Conservation (phyloP, 2,113 vertebrate species). For the Verasper variegatus region DNA sequence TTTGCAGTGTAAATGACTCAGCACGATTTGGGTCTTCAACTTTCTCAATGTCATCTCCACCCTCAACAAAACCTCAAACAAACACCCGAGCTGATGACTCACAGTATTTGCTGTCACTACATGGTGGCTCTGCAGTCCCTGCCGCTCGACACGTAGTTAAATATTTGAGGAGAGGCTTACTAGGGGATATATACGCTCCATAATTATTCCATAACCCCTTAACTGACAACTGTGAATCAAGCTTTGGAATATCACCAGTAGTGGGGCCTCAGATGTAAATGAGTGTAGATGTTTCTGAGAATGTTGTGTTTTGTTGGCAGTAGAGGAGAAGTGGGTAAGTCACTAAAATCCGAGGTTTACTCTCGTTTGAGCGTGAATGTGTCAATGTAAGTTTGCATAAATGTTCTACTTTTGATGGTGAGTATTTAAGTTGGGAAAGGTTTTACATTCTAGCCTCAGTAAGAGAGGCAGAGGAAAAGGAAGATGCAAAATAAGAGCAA, state of each 20-base stretch:
- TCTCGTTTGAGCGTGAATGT: neutral
- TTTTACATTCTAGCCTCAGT: neutral
- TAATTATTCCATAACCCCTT: neutral
- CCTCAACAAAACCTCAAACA: neutral
- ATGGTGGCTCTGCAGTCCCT: neutral
- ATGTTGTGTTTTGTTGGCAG: no score
- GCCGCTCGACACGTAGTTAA: neutral
- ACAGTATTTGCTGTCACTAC: neutral
- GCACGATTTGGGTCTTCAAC: neutral
- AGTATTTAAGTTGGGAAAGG: no score
- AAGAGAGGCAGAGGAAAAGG: neutral
- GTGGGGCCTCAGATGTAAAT: neutral
- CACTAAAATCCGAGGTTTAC: neutral
- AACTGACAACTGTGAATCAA: neutral
- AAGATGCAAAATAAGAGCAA: neutral
- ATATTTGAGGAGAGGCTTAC: constrained; percentile 3
- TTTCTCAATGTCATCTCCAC: neutral
- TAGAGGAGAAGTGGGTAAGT: neutral
- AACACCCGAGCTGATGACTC: neutral
- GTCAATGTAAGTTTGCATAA: neutral
- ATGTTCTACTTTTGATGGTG: no score
- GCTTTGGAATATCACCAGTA: neutral
- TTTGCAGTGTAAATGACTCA: neutral
- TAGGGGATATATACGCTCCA: neutral
- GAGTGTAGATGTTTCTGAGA: neutral